Evolutionary conservation across 2,888 invertebrate genomes (phyloP).

Genomic region (Eueremaeus valkanovi): DNA sequence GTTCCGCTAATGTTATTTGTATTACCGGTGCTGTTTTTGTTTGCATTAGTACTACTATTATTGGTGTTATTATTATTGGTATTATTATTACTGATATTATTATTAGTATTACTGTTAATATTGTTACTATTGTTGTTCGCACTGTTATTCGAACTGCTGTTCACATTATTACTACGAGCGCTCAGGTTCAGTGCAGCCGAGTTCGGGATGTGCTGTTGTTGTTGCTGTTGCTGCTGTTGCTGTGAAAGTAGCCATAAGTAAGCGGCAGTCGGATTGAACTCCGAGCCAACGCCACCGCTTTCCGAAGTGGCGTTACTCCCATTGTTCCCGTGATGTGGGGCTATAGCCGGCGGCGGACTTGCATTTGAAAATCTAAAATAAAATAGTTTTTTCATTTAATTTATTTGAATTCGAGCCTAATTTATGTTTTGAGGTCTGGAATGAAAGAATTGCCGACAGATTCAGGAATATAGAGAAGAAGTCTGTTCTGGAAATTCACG

Average conservation of each 20-base stretch:
- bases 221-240: conserved; percentile 40
- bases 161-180: conserved; percentile 21
- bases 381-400: background rate
- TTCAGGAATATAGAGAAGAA: background rate
- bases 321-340: conserved; percentile 6
- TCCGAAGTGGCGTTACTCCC: conserved; percentile 16
- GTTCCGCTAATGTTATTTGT: background rate
- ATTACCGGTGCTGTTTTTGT: conserved; percentile 8
- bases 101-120: conserved; percentile 2
- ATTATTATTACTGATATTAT: conserved; percentile 6
- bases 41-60: background rate
- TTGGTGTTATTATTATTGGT: conserved; percentile 14
- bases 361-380: conserved; percentile 35
- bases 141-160: background rate
- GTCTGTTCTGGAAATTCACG: background rate
- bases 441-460: conserved; percentile 9
- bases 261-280: conserved; percentile 43
- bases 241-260: conserved; percentile 43
- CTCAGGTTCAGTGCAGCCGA: conserved; percentile 40
- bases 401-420: background rate
- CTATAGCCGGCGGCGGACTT: conserved; percentile 40
- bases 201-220: conserved; percentile 40
- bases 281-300: conserved; percentile 16
- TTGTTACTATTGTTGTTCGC: background rate
- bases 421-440: background rate